Base-by-base conservation (phyloP, 2,113 vertebrate species). In the Trogon surrucura region DNA sequence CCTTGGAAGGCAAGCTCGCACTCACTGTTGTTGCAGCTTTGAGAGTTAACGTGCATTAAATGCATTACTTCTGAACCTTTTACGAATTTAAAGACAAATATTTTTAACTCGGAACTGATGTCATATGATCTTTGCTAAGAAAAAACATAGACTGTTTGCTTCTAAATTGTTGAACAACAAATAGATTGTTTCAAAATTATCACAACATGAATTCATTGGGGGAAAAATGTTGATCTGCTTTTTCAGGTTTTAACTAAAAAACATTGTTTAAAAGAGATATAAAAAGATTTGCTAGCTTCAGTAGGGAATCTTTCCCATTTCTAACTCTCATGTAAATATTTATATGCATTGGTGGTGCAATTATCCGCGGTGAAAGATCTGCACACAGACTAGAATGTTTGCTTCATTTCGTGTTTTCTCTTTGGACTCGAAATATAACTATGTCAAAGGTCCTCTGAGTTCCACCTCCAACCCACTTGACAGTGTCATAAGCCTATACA, bases 181-280 rank as follows among this genome's bases (percentile, higher is more conserved):
- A 41, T 41, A 41, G 74, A 71, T 90, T 90, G 81, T 93, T 90
- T 93, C 41, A 58, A 86, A 85, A 21, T 84, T 93, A 88, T 41
- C 47, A 86, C 34, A 91, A 95, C 38, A 80, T 21, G 9, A 89
- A 84, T 67, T 64, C 88, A 77, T 27, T 13, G 18, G 50, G 34
- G 64, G 25, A 80, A 91, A 91, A 70, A 11, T 86, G 57, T 94
- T 92, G 58, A 57, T 78, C 34, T 91, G 50, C 16, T 92, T 74
- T 71, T 85, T 74, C 25, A 41, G 66, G 91, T 66, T 36, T 80
- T 75, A 91, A 88, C 38, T 67, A 89, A 95, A 93, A 82, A 74
- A 50, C 17, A 82, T 74, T 82, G 51, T 32, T 91, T 65, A 86
- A 89, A 74, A 85, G 17, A 67, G 47, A 84, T n/a, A 36, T n/a